Base-by-base conservation (phyloP, 2,888 invertebrate species). In the Brachylomia viminalis region DNA sequence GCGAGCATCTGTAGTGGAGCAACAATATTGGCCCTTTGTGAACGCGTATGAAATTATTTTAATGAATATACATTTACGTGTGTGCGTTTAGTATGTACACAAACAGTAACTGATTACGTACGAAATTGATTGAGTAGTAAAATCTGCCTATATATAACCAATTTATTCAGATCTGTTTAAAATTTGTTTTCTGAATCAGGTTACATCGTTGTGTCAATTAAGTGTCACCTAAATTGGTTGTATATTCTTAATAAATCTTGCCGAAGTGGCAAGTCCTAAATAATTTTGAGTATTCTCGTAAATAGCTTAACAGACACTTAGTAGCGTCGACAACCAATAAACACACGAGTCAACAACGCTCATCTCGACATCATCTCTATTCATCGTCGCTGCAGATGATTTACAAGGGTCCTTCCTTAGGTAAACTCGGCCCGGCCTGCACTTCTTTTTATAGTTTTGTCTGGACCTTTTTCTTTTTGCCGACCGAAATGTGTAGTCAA, bases 371-470 rank as follows among this genome's bases (percentile, higher is more conserved):
- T 92, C 92, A 91, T 90, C 90, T 92, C 93, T 94, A 95, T 96
- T 95, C 95, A 95, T 94, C 93, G 93, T 90, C 91, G 89, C 92
- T 92, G 93, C 92, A 93, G 95, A 96, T 96, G 96, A 96, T 96
- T 96, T 96, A 96, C 96, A 96, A 96, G 96, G 96, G 95, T 94
- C 96, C 95, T 95, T 95, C 92, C 95, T 96, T 96, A 95, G 96
- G 96, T 96, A 96, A 96, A 95, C 95, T 94, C 90, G 92, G 92
- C 86, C 92, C 95, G 95, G 94, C 93, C 94, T 95, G 92, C 92
- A 93, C 94, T 95, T 94, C 95, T 96, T 96, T 96, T 96, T 96
- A 95, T 95, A 94, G 93, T 94, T 94, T 94, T 95, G 95, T 95
- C 93, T 93, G 94, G 87, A 89, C 92, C 93, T 95, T 96, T 95